Conservation (phyloP, 2,888 invertebrate species). For the Spatulosminthurus flaviceps region DNA sequence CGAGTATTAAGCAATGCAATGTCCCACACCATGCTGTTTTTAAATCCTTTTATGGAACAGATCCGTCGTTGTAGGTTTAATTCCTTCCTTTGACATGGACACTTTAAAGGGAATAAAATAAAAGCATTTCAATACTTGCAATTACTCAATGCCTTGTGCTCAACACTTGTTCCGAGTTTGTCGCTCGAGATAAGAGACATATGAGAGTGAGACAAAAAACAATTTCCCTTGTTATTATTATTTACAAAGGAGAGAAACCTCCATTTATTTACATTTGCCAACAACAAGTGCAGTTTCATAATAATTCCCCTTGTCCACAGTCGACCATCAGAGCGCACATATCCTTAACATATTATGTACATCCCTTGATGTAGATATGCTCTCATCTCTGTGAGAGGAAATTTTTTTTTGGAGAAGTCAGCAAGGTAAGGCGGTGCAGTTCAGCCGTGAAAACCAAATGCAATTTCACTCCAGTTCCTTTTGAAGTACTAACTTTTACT, state of each 20-base stretch:
- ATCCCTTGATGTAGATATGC: too few relatives aligned
- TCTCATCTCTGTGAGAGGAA: too few relatives aligned
- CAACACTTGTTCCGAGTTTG: constrained; percentile 1
- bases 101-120: constrained; percentile 18
- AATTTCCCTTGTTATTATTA: neutral
- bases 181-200: neutral
- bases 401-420: constrained; percentile 27
- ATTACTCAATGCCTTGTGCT: constrained; percentile 14
- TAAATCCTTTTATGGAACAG: neutral
- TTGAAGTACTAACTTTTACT: constrained; percentile 29
- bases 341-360: too few relatives aligned
- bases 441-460: constrained; percentile 34
- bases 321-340: neutral
- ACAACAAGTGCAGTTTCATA: neutral
- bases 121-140: constrained; percentile 18
- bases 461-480: constrained; percentile 29
- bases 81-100: neutral
- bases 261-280: neutral
- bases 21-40: constrained; percentile 10
- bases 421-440: constrained; percentile 29
- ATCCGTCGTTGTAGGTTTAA: constrained; percentile 6
- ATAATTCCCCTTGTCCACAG: too few relatives aligned
- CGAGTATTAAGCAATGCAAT: neutral
- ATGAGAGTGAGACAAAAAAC: neutral
- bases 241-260: neutral